A percentile compares a stretch with the other conserved stretches of the same genome.
Evolutionary conservation across 2,797 vertebrate species (phyloP).

Genomic region (Mionectes olivaceus): DNA sequence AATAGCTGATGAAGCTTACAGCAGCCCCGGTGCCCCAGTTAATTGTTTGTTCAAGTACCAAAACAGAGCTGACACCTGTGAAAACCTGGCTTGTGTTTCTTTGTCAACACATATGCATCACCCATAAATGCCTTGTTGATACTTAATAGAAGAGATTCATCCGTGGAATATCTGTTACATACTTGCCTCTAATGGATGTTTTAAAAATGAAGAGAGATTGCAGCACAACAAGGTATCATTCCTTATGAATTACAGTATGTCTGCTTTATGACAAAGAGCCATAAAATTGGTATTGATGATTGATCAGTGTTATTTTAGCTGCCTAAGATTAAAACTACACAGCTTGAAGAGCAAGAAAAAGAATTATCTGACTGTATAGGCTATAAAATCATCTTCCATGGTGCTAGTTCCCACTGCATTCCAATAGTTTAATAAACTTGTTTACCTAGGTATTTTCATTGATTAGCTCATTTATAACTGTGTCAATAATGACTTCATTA

Average conservation of each 20-base stretch:
- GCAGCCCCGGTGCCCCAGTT: neutral
- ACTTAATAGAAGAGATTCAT: neutral
- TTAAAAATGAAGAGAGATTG: slow-evolving; percentile 2
- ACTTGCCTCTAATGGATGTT: neutral
- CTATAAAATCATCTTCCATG: neutral
- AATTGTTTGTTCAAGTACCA: neutral
- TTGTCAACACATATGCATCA: neutral
- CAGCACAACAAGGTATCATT: neutral
- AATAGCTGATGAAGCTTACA: neutral
- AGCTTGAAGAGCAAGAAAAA: neutral
- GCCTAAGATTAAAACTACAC: neutral
- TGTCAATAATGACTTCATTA: neutral
- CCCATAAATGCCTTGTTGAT: neutral
- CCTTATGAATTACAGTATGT: neutral
- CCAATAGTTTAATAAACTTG: neutral
- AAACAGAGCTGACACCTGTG: slow-evolving; percentile 25
- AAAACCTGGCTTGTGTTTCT: slow-evolving; percentile 16
- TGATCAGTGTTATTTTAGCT: slow-evolving; percentile 13
- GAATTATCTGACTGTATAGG: neutral
- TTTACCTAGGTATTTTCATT: neutral
- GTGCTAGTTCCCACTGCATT: neutral
- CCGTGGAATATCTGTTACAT: neutral
- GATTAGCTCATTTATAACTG: neutral
- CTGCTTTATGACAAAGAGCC: slow-evolving; percentile 1
- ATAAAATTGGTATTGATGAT: slow-evolving; percentile 6